Base-by-base conservation (phyloP, 2,888 invertebrate species). In the Odontothrips loti region DNA sequence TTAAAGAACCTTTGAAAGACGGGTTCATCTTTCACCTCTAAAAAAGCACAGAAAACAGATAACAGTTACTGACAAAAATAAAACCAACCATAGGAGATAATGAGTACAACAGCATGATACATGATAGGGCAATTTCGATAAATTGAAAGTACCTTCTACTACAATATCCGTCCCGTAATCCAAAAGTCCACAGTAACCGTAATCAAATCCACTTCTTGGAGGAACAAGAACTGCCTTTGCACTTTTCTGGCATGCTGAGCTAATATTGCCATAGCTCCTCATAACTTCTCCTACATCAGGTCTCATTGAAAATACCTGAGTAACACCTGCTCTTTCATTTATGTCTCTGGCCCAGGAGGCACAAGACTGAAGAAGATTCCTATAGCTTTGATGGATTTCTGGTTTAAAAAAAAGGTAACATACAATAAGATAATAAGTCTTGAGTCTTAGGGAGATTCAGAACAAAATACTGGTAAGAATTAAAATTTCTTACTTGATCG, bases 291-390 rank as follows among this genome's bases (percentile, higher is more conserved):
- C 27, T 1, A 12, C 23, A 23, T 27, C 27, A 68, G 20, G n/a
- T 27, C 23, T 75, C 27, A 75, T 75, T 23, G 68, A 75, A 27
- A 75, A 75, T 9, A 75, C 68, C 23, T 75, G 68, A 12, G 68
- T 75, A 23, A 75, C 68, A 75, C 68, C 68, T 12, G 68, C 68
- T 27, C 68, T n/a, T 75, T 75, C 68, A 75, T 75, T 75, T 23
- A 75, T 75, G 23, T 27, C 68, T 27, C 68, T 75, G 10, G 68
- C 68, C 68, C 68, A 75, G 11, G 68, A 75, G n/a, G 68, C 68
- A 75, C 68, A 75, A 27, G 68, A 75, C 27, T 75, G 68, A 8
- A 75, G 23, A 1, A 75, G 68, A 23, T 75, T 27, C 12, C 68
- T n/a, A 12, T 75, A 75, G 15, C 34, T 43, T 6, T 43, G 34